A percentile compares a stretch with the other conserved stretches of the same genome.
Conservation (phyloP, 2,797 vertebrate genomes). For the Adrianichthys oophorus region DNA sequence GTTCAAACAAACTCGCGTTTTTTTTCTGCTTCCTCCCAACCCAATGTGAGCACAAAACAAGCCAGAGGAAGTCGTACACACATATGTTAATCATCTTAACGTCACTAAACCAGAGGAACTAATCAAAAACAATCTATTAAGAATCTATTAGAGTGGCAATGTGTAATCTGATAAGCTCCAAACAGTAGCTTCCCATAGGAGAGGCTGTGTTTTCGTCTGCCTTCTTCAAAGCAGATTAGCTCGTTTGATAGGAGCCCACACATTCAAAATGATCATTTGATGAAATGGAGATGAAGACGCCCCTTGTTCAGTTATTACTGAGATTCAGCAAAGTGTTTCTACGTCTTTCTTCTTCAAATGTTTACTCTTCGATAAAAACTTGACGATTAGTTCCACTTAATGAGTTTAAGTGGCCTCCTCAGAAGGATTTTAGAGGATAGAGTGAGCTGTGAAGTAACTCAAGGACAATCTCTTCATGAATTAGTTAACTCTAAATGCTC, state of each 20-base stretch:
- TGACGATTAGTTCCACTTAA: conserved; percentile 25
- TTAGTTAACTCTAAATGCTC: conserved; percentile 57
- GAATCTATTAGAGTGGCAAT: conserved; percentile 68
- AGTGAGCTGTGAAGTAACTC: conserved; percentile 23
- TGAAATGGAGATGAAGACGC: conserved; percentile 53
- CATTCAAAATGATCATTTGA: conserved; percentile 60
- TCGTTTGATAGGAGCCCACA: conserved; percentile 62
- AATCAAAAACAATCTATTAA: conserved; percentile 75
- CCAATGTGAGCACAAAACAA: conserved; percentile 5
- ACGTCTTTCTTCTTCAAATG: conserved; percentile 5
- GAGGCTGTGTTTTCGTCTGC: conserved; percentile 28
- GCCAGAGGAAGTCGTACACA: conserved; percentile 2
- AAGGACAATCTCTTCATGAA: conserved; percentile 31
- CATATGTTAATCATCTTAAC: conserved; percentile 62
- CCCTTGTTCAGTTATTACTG: conserved; percentile 34
- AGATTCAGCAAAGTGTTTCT: conserved; percentile 27
- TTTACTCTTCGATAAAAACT: conserved; percentile 20
- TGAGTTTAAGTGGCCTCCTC: conserved; percentile 21
- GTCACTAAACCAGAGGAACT: conserved; percentile 64
- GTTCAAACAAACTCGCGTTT: conserved; percentile 4
- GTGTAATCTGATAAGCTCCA: conserved; percentile 73
- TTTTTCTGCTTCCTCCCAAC: conserved; percentile 6
- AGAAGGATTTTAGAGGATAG: conserved; percentile 23
- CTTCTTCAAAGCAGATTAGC: conserved; percentile 66
- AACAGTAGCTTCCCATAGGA: conserved; percentile 51